Base-by-base conservation (phyloP, 2,888 invertebrate genomes). In the Drosophila infuscata region DNA sequence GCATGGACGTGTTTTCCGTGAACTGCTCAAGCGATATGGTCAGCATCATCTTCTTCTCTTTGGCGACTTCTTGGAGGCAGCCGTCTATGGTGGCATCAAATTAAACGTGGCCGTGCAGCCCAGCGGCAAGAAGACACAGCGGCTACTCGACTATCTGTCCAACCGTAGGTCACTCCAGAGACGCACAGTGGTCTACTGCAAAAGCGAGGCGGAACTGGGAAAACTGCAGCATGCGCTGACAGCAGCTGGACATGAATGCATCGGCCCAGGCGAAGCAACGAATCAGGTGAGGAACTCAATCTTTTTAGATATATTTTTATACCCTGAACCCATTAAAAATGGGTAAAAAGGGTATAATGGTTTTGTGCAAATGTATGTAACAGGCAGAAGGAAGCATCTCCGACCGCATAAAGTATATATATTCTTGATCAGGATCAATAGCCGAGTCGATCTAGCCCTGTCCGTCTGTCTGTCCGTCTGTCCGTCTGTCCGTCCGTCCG, bases 31-130 rank as follows among this genome's bases (percentile, higher is more conserved):
- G 12, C 59, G 36, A 0, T 36, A 61, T 2, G 51, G 60, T 0
- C 2, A 8, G 0, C 54, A 77, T 12, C 81, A 81, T 15, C 35
- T 90, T 1, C n/a, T 85, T 20, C 68, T 87, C 0, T 83, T 90
- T n/a, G 79, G 75, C 0, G 66, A 87, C 48, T 88, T 76, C 29
- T 54, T 87, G 0, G 77, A 77, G 52, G 90, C 86, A 0, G 74
- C 79, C 15, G 49, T 87, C 17, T 87, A 87, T 41, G 90, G 90
- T 0, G 25, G 51, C 20, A 7, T 86, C 0, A 72, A 56, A 20
- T 17, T 86, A 0, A 46, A 66, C 7, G 35, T 81, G 0, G 8
- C 15, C 1, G 7, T 79, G 0, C 5, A 30, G 5, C 33, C 8
- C 0, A 56, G 54, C 9, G 20, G 36, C 3, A 57, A 32, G n/a